Conservation (phyloP, 2,113 vertebrate genomes). For the Hyperoodon ampullatus region DNA sequence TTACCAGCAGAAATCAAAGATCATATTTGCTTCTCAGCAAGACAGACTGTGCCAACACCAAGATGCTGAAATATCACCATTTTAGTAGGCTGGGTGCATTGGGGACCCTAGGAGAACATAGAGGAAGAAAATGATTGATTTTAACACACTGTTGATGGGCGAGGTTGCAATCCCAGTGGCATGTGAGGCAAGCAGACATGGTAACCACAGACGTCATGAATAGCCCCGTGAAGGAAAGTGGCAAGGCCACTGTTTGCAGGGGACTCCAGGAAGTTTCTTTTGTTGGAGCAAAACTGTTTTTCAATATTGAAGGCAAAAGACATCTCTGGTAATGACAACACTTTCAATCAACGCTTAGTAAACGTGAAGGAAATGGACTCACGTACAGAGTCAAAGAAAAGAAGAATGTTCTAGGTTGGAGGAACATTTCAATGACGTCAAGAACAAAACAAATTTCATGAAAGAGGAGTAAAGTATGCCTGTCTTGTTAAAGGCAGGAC, state of each 20-base stretch:
- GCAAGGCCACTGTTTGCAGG: fast-evolving
- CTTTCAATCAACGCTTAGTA: too few relatives aligned
- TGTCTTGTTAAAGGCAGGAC: background rate
- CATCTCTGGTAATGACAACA: background rate
- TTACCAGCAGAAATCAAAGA: background rate
- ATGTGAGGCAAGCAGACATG: fast-evolving
- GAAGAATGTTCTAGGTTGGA: background rate
- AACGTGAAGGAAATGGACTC: too few relatives aligned
- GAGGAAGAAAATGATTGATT: background rate
- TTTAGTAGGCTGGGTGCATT: fast-evolving
- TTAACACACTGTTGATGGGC: fast-evolving
- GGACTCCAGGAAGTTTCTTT: background rate
- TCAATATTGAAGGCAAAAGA: background rate
- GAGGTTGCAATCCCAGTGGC: background rate
- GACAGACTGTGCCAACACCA: too few relatives aligned
- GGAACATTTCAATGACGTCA: background rate
- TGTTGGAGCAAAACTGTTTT: background rate
- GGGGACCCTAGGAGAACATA: fast-evolving
- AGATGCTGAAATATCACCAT: background rate
- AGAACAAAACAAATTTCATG: background rate
- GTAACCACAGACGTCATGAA: background rate
- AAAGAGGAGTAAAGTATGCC: background rate
- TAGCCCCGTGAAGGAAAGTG: too few relatives aligned
- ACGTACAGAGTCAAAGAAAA: fast-evolving
- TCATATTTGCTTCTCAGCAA: background rate